Evolutionary conservation across 2,113 vertebrate species (phyloP).

Genomic region (Cyanoramphus novaezelandiae): DNA sequence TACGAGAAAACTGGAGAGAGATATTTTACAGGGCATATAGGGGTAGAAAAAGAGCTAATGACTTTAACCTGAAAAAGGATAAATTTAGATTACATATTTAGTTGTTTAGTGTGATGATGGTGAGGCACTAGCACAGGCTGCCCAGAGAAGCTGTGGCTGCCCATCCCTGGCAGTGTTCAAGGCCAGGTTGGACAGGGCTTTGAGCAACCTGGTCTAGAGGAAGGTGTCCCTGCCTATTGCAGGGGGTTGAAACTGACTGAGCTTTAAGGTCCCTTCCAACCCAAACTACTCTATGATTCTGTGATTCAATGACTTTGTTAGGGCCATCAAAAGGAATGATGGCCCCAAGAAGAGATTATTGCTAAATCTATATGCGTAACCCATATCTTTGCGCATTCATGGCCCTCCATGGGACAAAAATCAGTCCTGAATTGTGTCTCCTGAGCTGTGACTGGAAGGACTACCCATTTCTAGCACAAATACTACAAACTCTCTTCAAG

Average conservation of each 20-base stretch:
- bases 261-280: neutral
- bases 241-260: neutral
- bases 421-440: neutral
- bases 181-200: neutral
- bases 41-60: neutral
- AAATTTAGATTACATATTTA: neutral
- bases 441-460: neutral
- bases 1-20: neutral
- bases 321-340: neutral
- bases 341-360: neutral
- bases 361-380: neutral
- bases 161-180: neutral
- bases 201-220: neutral
- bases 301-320: neutral
- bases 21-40: neutral
- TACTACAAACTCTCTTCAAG: neutral
- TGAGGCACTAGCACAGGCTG: neutral
- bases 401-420: neutral
- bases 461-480: neutral
- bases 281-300: neutral
- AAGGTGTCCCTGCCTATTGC: neutral
- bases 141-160: neutral
- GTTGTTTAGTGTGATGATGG: neutral
- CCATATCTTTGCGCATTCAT: neutral
- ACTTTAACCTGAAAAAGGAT: neutral